Evolutionary conservation across 2,113 vertebrate species (phyloP).

Genomic region (Columba janthina): DNA sequence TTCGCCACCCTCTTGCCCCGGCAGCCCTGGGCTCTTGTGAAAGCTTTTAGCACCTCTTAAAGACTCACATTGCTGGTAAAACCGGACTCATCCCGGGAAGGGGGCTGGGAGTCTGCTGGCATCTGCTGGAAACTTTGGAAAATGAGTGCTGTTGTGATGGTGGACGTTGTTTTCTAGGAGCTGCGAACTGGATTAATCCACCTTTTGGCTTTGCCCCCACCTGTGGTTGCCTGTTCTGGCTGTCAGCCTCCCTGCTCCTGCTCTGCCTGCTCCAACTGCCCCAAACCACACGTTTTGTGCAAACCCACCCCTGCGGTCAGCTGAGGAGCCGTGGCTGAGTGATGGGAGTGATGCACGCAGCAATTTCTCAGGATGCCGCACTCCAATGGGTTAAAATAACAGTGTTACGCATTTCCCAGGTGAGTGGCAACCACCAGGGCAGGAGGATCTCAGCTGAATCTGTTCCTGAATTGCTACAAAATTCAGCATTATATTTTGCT

Average conservation of each 20-base stretch:
- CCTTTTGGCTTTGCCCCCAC: background rate
- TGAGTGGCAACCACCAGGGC: background rate
- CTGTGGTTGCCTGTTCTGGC: background rate
- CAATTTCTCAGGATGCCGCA: background rate
- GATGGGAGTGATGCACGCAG: background rate
- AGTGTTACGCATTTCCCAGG: background rate
- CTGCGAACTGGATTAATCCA: background rate
- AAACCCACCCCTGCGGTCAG: background rate
- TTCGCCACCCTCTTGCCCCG: background rate
- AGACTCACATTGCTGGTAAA: background rate
- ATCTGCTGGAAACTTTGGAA: background rate
- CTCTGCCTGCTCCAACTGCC: background rate
- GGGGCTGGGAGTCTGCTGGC: background rate
- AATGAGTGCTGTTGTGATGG: background rate
- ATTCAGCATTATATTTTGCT: background rate
- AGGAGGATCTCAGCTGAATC: background rate
- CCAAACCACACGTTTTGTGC: background rate
- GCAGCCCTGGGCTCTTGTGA: background rate
- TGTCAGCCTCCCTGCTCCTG: rapidly evolving
- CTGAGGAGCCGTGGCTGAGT: background rate
- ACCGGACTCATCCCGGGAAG: background rate
- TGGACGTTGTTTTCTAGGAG: background rate
- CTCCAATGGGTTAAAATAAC: background rate
- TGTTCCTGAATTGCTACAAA: background rate
- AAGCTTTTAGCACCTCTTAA: constrained; percentile 16